Evolutionary conservation across 2,113 vertebrate species (phyloP).

Genomic region (Atherinomorus stipes): DNA sequence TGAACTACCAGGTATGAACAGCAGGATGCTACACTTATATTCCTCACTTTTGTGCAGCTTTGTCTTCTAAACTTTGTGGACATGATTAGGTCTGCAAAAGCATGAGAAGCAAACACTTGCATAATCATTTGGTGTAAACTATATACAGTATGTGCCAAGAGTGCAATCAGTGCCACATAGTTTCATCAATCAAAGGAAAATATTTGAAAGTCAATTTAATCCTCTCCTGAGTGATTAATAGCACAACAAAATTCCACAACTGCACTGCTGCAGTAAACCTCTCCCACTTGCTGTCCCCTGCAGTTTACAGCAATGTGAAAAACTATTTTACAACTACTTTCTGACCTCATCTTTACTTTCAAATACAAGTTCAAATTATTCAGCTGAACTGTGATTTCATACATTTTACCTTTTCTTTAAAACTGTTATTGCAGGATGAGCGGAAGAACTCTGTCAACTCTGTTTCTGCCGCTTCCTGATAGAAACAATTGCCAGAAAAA

Average conservation of each 20-base stretch:
- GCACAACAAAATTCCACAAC: conserved; percentile 35
- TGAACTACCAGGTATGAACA: not conserved
- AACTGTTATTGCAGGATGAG: conserved; percentile 12
- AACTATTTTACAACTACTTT: conserved; percentile 10
- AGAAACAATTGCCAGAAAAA: not conserved
- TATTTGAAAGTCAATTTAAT: conserved; percentile 62
- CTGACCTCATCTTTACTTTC: conserved; percentile 11
- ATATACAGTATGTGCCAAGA: conserved; percentile 28
- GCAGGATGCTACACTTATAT: not conserved
- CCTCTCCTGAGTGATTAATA: conserved; percentile 58
- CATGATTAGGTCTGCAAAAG: conserved; percentile 40
- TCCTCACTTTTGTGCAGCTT: not conserved
- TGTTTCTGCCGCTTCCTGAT: not conserved
- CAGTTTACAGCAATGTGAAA: conserved; percentile 29
- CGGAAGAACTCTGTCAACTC: conserved; percentile 4
- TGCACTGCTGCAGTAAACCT: conserved; percentile 32
- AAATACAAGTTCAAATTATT: conserved; percentile 3
- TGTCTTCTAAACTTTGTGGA: conserved; percentile 13
- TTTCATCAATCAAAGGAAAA: conserved; percentile 58
- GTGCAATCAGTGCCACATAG: conserved; percentile 29
- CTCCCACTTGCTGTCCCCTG: conserved; percentile 21
- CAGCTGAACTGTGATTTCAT: not conserved
- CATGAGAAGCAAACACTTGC: conserved; percentile 22
- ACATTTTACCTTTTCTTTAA: not conserved
- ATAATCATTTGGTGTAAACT: conserved; percentile 30